Base-by-base conservation (phyloP, 1,140 invertebrate species). In the Chymomyza costata region DNA sequence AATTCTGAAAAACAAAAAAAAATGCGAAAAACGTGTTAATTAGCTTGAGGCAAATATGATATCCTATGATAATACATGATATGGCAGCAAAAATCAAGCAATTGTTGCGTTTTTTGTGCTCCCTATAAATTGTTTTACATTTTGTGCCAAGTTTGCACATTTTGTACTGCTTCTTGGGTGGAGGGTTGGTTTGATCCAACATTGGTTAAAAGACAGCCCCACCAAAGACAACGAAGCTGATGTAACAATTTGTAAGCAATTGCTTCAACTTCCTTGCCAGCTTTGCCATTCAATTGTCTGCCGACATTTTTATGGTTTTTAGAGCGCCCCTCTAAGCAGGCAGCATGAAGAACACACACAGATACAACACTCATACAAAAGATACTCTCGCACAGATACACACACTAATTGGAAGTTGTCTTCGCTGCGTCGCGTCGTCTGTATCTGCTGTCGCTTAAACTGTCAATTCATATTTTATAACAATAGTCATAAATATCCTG, bases 1-100 rank as follows among this genome's bases (percentile, higher is more conserved):
- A 99, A 87, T 99, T 99, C 98, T 99, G 92, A 32, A 93, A 92
- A 65, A 54, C n/a, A n/a, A 55, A 37, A 57, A 46, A 18, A 1
- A 14, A 6, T 10, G 17, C 2, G 0, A 32, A 38, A 14, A 35
- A 13, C 35, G 19, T 25, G 6, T 2, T 25, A 21, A 18, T 17
- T 39, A 8, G 11, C 40, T 7, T 40, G 35, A 28, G 46, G 17
- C 38, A 17, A 38, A 10, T 19, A 31, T 5, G 19, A 34, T 39
- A 11, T 11, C 14, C n/a, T n/a, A n/a, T n/a, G n/a, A n/a, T n/a
- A n/a, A n/a, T n/a, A n/a, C n/a, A n/a, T n/a, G n/a, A n/a, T 5
- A 11, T 34, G 16, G 19, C 34, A 48, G 11, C 10, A 52, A 43
- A 43, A 47, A 59, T 47, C 11, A 46, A 30, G 39, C 41, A 60